Evolutionary conservation across 2,888 invertebrate genomes (phyloP), one percentile per base, ranked within the genome.

Genomic region (Andrena dorsata): DNA sequence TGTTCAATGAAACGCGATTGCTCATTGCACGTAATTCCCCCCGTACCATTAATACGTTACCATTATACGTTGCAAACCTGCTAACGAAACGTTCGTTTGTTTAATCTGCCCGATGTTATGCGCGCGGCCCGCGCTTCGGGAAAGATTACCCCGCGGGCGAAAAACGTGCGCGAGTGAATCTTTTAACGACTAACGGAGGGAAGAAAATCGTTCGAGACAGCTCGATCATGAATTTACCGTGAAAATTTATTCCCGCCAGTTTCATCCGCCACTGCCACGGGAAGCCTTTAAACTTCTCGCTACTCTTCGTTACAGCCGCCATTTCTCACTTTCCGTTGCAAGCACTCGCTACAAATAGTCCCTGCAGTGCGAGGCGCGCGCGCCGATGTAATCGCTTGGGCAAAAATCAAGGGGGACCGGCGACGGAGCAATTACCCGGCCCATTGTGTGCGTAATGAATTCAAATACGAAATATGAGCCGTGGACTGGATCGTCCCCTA

Each of bases 1-100:
- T 74, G 89, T 80, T 81, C 87, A 86, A 88, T 89, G 88, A 88
- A 90, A 86, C 84, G 84, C 88, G 82, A 87, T 86, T 87, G 85
- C 81, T 88, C 87, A 69, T 83, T 60, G 80, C 84, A 75, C 82
- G 76, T 84, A 88, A 88, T 87, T 86, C 82, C 83, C 83, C 65
- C 20, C 80, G 81, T 88, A 78, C 81, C 78, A 87, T 88, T 87
- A 87, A 88, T 87, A 88, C 84, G 81, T 87, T 80, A 76, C 73
- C 63, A 16, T 68, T 58, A 76, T 66, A 63, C 84, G 74, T 26
- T 4, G 56, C 41, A 23, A 32, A 41, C 26, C 20, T 16, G 26
- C 32, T 63, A 65, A 53, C 51, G 41, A 58, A 65, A 56, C 49
- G 51, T 60, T 35, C 74, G 69, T 77, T 64, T 58, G 61, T 71